Evolutionary conservation across 23 tunicate species (phyloP), one percentile per base, ranked within the genome.

Genomic region (Oikopleura dioica): DNA sequence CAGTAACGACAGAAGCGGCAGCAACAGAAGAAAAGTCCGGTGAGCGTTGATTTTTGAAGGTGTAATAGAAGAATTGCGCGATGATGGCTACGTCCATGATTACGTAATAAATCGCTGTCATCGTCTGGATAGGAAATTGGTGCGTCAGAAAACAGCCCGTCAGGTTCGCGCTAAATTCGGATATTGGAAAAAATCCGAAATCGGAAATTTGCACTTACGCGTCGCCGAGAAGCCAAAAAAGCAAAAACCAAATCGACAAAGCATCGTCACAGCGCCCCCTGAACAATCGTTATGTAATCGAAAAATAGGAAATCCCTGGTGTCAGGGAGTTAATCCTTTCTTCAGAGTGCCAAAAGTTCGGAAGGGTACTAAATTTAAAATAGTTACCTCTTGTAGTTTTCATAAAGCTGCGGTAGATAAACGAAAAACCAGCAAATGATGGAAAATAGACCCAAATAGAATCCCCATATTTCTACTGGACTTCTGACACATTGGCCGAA

Each of bases 21-120:
- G 37, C 23, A 28, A 16, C 32, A 36, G 31, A 9, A 55, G 44
- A 76, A 26, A 29, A 24, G 37, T 31, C 34, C 59, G 38, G 33
- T 35, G 28, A 63, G 37, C 77, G 76, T 50, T 35, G 68, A 75
- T 84, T 83, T 69, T 51, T 80, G 1, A 37, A 50, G 12, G 44
- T 36, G 68, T 83, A 91, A 78, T 91, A 91, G 12, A 77, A 1
- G 69, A 68, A 91, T 75, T 91, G 97, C 1, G 76, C 26, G 23
- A 91, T 76, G 81, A 85, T 85, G 23, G 85, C 59, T 0, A 91
- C 67, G 82, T 91, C 97, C 92, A 91, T 91, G 36, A 76, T 38
- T n/a, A 91, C 97, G 72, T 91, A 91, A 44, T 91, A 91, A 37
- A 85, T 75, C 31, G 97, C 85, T 1, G 97, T 91, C 79, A 81